Base-by-base conservation (phyloP, 2,888 invertebrate species). In the Octonoba sinensis region DNA sequence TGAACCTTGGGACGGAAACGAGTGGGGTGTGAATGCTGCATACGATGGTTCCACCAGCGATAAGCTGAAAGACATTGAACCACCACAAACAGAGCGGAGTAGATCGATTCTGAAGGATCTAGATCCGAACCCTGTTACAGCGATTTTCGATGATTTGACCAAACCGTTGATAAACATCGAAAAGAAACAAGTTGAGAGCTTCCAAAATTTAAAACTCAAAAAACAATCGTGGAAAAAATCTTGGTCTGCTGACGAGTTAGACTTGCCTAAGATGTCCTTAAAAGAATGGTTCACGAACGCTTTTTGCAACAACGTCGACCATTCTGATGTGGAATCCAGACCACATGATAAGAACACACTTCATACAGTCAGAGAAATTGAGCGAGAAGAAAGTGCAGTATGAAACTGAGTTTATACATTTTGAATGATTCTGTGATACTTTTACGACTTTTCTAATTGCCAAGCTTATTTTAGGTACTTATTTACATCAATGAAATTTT, bases 221-320 rank as follows among this genome's bases (percentile, higher is more conserved):
- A 60, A 75, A 15, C 64, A 77, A 27, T 46, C 73, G 2, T 70
- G 73, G 73, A 59, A 82, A 56, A 54, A 74, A 12, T 84, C 82
- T 24, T 76, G 82, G 64, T 84, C 84, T 8, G 82, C 73, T 18
- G 84, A 82, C 54, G 82, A 76, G 1, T 69, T 84, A 11, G 76
- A 72, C 27, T 51, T 62, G n/a, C 60, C 77, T 1, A 77, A 77
- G 22, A 66, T 27, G 16, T 51, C 70, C 1, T 22, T 51, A 8
- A 67, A 65, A 24, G 56, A 77, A 3, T 70, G 65, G 12, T 82
- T 84, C n/a, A 13, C 72, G 13, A 76, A 59, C 20, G 60, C 72
- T 22, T 57, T 83, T 20, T 20, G 49, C 3, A 59, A 24, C 22
- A 57, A 57, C 1, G 49, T 65, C 6, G 46, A 24, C 18, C 54